Percentiles rank a stretch among this genome's conserved stretches.
Evolutionary conservation across 1,140 invertebrate species (phyloP).

Genomic region (Heliconius hewitsoni): DNA sequence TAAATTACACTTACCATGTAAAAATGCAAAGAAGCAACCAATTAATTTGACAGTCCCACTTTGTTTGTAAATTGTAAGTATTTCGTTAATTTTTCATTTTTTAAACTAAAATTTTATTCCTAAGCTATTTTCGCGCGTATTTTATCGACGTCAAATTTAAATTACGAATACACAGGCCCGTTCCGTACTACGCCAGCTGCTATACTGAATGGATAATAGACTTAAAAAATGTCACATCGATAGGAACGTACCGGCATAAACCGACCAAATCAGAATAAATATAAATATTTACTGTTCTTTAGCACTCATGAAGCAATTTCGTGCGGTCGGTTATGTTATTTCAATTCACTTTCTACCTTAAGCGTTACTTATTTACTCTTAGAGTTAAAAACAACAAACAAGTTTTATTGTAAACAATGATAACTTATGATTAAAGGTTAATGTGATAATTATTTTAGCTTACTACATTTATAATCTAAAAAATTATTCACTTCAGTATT

Average conservation of each 20-base stretch:
- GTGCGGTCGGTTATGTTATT: constrained; percentile 52
- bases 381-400: constrained; percentile 50
- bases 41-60: neutral
- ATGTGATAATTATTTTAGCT: constrained; percentile 12
- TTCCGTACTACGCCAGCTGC: constrained; percentile 58
- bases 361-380: constrained; percentile 52
- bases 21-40: neutral
- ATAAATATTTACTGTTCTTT: constrained; percentile 41
- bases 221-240: constrained; percentile 60
- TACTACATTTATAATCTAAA: neutral
- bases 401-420: constrained; percentile 51
- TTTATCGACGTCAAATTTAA: constrained; percentile 46
- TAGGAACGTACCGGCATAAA: constrained; percentile 68
- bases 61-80: neutral
- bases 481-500: neutral
- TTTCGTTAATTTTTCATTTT: neutral
- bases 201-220: constrained; percentile 55
- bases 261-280: constrained; percentile 63
- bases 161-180: constrained; percentile 47
- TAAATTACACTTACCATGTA: neutral
- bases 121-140: constrained; percentile 29
- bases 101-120: neutral
- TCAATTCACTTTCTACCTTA: constrained; percentile 65
- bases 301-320: constrained; percentile 42
- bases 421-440: constrained; percentile 45